phyloP scores from a whole-genome alignment of 2,797 vertebrate genomes.

The Eospalax fontanierii region DNA sequence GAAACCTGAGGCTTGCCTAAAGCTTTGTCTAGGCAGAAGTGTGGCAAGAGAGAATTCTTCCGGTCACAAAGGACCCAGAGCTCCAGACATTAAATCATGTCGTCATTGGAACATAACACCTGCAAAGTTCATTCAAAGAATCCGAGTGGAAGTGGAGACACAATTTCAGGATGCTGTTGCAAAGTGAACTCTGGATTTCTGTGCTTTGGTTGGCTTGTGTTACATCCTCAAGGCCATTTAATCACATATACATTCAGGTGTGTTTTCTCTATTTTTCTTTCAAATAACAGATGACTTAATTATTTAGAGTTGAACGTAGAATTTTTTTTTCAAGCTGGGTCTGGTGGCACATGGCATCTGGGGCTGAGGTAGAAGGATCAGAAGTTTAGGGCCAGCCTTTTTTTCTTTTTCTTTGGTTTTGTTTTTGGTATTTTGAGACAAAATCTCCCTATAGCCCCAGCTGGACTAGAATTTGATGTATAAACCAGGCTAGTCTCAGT shows the following conservation, averaged over 20 bases:
- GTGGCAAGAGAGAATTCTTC: background rate
- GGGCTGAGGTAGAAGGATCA: background rate
- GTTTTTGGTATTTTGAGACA: too few species aligned
- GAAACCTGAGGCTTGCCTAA: background rate
- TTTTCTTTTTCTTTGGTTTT: too few species aligned
- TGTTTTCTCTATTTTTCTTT: constrained; percentile 24
- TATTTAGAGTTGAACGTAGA: constrained; percentile 51
- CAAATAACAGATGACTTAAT: constrained; percentile 75
- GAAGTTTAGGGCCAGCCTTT: background rate
- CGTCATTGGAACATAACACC: constrained; percentile 70
- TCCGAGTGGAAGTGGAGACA: constrained; percentile 67
- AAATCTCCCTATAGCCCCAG: background rate
- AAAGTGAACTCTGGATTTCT: constrained; percentile 69
- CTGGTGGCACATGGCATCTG: background rate
- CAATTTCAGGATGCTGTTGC: constrained; percentile 78
- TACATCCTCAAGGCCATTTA: constrained; percentile 68
- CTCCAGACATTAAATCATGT: background rate
- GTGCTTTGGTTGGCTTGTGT: constrained; percentile 70
- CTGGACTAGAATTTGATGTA: background rate
- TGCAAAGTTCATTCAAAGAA: constrained; percentile 60
- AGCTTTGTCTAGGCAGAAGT: background rate
- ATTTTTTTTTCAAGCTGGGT: too few species aligned
- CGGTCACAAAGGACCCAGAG: background rate
- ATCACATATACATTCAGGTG: constrained; percentile 48
- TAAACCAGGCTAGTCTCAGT: background rate